These are phyloP conservation scores for Anguilla anguilla DNA, from an alignment of 2,797 vertebrate genomes.

Conservation along the genomic window DNA sequence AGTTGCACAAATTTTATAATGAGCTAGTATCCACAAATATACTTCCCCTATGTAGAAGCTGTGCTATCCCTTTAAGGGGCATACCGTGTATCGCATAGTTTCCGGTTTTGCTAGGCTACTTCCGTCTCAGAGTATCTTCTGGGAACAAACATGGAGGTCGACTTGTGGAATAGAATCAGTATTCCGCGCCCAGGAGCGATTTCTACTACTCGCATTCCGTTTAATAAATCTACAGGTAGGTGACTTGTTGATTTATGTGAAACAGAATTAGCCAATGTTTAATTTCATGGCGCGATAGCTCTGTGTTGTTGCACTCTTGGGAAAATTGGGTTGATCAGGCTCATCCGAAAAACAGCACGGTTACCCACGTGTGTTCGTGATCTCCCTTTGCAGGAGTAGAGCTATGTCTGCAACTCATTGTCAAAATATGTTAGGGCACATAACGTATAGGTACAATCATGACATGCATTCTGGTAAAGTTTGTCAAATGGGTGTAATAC, in stretches of 20 bases:
- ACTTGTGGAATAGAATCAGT: conserved; percentile 70
- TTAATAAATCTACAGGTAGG: conserved; percentile 58
- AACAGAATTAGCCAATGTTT: not conserved
- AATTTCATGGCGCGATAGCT: accelerated
- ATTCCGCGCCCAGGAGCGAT: conserved; percentile 62
- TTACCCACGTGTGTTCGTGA: conserved; percentile 42
- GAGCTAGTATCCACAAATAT: too few species aligned
- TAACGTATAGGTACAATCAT: not conserved
- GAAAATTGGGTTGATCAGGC: not conserved
- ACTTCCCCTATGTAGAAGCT: not conserved
- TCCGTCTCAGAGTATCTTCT: not conserved
- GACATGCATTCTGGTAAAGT: not conserved
- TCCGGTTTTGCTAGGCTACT: not conserved
- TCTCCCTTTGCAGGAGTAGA: not conserved
- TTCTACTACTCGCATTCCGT: conserved; percentile 53
- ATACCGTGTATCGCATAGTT: not conserved
- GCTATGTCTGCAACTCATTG: not conserved
- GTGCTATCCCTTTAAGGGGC: not conserved
- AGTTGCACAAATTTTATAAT: too few species aligned
- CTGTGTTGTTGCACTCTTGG: not conserved
- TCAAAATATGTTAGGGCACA: not conserved
- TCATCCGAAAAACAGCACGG: not conserved
- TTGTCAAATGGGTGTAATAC: too few species aligned
- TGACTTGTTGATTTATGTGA: not conserved
- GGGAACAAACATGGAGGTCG: conserved; percentile 18